Percentiles rank a stretch among this genome's conserved stretches.
Conservation (phyloP, 2,888 invertebrate genomes). For the Automeris io region DNA sequence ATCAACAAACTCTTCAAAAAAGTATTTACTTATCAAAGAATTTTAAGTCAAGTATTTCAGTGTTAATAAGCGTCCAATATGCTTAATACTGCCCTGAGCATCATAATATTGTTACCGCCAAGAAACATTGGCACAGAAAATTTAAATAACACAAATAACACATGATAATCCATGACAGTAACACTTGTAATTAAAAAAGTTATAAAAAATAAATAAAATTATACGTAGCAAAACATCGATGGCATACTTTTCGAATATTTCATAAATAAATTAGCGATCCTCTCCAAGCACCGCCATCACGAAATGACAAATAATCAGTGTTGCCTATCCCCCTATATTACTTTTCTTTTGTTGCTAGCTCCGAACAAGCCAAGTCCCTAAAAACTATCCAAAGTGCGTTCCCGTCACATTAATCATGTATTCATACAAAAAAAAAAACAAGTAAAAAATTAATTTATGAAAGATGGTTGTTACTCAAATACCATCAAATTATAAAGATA, state of each 20-base stretch:
- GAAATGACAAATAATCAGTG: slow-evolving; percentile 39
- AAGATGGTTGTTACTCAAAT: too few relatives aligned
- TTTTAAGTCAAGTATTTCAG: background rate
- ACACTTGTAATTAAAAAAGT: slow-evolving; percentile 19
- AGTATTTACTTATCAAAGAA: background rate
- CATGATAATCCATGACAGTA: slow-evolving; percentile 25
- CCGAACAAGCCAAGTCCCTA: too few relatives aligned
- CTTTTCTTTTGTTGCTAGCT: too few relatives aligned
- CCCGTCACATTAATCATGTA: too few relatives aligned
- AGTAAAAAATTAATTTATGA: too few relatives aligned
- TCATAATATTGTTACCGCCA: slow-evolving; percentile 59
- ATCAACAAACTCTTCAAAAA: slow-evolving; percentile 6
- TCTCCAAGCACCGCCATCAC: slow-evolving; percentile 71
- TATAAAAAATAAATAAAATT: slow-evolving; percentile 20
- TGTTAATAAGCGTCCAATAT: slow-evolving; percentile 49
- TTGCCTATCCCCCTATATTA: too few relatives aligned
- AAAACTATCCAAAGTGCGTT: too few relatives aligned
- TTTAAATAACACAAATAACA: slow-evolving; percentile 30
- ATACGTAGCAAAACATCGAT: slow-evolving; percentile 33
- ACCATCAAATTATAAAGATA: too few relatives aligned
- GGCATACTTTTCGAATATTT: slow-evolving; percentile 46
- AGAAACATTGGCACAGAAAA: slow-evolving; percentile 27
- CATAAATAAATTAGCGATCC: slow-evolving; percentile 54
- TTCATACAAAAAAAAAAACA: too few relatives aligned
- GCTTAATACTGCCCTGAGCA: slow-evolving; percentile 45